phyloP scores from a whole-genome alignment of 2,797 vertebrate genomes.

The Crotalus adamanteus region DNA sequence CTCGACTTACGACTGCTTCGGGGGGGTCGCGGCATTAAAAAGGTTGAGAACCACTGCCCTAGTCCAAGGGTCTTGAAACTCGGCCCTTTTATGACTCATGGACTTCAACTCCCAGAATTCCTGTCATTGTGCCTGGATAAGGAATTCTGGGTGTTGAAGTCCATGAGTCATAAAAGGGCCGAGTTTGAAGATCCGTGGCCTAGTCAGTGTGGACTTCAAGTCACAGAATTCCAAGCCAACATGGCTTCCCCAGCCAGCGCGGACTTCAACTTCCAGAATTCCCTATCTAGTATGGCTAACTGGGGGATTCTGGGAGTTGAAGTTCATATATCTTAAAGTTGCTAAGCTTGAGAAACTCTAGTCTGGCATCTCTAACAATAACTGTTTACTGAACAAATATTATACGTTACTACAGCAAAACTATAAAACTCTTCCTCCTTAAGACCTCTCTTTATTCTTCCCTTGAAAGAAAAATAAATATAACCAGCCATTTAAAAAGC shows the following conservation, averaged over 20 bases:
- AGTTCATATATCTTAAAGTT: neutral
- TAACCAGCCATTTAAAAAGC: constrained; percentile 54
- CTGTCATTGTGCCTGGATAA: neutral
- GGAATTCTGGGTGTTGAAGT: neutral
- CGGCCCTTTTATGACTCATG: no score
- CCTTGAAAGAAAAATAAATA: constrained; percentile 42
- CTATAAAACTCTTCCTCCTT: neutral
- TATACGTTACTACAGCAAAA: neutral
- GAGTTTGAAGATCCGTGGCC: no score
- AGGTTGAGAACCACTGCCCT: no score
- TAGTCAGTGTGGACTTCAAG: no score
- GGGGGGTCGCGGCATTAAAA: no score
- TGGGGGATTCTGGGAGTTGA: neutral
- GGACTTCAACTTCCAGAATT: no score
- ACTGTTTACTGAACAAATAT: neutral
- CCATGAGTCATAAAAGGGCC: no score
- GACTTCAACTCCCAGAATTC: no score
- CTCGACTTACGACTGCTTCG: no score
- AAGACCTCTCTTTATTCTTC: neutral
- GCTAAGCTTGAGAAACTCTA: neutral
- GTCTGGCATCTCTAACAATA: neutral
- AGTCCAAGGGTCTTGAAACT: no score
- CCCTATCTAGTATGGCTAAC: neutral
- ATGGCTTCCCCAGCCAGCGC: no score
- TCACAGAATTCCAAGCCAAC: no score